A percentile compares a stretch with the other conserved stretches of the same genome.
Conservation (phyloP, 2,113 vertebrate species). For the Fulica atra region DNA sequence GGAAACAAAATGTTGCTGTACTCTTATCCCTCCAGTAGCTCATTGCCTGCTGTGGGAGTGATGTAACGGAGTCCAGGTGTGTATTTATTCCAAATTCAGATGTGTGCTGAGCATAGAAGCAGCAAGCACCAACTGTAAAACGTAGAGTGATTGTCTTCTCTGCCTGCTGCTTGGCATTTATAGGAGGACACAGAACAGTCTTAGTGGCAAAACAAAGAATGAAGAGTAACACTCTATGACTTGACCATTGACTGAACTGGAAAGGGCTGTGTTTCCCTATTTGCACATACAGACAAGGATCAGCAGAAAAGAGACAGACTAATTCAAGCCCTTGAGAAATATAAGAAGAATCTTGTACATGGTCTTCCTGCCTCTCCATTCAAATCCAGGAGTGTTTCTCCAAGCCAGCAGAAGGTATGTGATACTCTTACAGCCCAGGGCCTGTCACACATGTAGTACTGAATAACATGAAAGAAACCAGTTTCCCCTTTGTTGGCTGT, state of each 20-base stretch:
- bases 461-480: accelerated
- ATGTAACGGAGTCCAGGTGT: neutral
- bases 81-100: neutral
- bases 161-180: neutral
- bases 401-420: constrained; percentile 41
- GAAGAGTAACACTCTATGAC: neutral
- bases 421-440: accelerated
- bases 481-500: neutral
- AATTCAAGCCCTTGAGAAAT: constrained; percentile 44
- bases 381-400: constrained; percentile 27
- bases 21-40: neutral
- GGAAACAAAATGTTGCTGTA: neutral
- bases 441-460: neutral
- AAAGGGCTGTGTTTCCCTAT: neutral
- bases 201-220: neutral
- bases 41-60: neutral
- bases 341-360: neutral
- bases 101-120: neutral
- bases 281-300: constrained; percentile 51
- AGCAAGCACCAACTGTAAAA: neutral
- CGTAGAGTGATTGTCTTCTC: neutral
- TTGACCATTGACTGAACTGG: neutral
- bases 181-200: neutral
- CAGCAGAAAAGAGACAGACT: constrained; percentile 63
- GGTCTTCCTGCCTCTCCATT: neutral